phyloP scores from a whole-genome alignment of 2,113 vertebrate genomes.

The Pseudorhombus dupliciocellatus region DNA sequence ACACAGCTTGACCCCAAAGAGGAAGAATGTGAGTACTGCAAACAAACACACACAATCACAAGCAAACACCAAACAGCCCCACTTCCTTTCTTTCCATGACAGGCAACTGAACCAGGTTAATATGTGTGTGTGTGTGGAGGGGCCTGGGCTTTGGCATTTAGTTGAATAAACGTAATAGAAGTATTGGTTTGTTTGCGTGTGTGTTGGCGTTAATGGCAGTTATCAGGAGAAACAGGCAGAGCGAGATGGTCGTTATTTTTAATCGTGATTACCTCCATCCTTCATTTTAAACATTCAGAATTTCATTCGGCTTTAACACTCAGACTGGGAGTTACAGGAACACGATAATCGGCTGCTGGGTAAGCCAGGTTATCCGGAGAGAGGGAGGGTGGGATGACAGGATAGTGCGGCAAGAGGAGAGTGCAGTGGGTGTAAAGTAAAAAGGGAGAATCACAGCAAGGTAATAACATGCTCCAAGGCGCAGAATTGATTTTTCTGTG shows the following conservation, averaged over 20 bases:
- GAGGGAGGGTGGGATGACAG: conserved; percentile 27
- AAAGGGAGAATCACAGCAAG: conserved; percentile 52
- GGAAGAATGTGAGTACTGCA: conserved; percentile 90
- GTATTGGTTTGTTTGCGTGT: too few relatives aligned
- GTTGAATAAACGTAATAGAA: too few relatives aligned
- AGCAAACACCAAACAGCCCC: background rate
- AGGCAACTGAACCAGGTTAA: too few relatives aligned
- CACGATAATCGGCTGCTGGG: conserved; percentile 41
- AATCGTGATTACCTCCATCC: background rate
- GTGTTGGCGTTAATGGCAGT: too few relatives aligned
- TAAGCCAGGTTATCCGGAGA: conserved; percentile 45
- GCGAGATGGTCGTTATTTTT: conserved; percentile 40
- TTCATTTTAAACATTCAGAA: conserved; percentile 25
- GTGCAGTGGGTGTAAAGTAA: conserved; percentile 18
- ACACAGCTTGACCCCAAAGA: conserved; percentile 99
- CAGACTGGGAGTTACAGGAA: conserved; percentile 26
- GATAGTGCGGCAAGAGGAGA: conserved; percentile 15
- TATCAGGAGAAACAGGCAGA: conserved; percentile 15
- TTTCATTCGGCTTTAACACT: conserved; percentile 18
- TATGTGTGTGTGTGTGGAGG: too few relatives aligned
- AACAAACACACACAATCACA: conserved; percentile 18
- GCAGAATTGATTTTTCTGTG: conserved; percentile 67
- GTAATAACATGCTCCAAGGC: conserved; percentile 58
- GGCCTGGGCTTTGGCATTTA: too few relatives aligned
- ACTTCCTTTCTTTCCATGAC: background rate